A percentile compares a stretch with the other conserved stretches of the same genome.
These are phyloP conservation scores for Gallirallus australis DNA, from an alignment of 2,797 vertebrate genomes.

Conservation along the genomic window DNA sequence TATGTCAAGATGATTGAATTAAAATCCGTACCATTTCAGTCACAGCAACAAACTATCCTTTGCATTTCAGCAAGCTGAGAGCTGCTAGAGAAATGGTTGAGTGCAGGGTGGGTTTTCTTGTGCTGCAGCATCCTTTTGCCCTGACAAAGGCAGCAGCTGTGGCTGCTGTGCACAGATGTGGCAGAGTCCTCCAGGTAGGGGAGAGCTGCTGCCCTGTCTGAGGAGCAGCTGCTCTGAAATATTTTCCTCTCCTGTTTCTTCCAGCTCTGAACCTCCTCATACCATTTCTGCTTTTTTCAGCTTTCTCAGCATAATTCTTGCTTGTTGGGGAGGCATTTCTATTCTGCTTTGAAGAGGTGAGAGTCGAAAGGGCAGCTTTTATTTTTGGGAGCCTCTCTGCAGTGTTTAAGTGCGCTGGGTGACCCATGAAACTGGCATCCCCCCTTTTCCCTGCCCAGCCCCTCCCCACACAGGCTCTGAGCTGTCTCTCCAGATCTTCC, in stretches of 20 bases:
- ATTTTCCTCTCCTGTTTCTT: neutral
- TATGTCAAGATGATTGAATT: neutral
- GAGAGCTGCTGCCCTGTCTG: neutral
- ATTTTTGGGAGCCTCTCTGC: neutral
- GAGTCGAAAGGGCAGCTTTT: neutral
- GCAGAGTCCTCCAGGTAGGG: neutral
- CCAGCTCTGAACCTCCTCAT: neutral
- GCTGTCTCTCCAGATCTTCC: neutral
- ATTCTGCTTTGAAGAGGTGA: neutral
- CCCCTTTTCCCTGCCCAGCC: neutral
- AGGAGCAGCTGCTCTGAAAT: constrained; percentile 17
- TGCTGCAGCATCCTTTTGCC: neutral
- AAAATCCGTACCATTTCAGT: rapidly evolving
- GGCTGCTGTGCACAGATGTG: constrained; percentile 3
- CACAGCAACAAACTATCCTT: neutral
- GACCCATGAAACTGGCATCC: neutral
- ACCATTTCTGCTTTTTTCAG: neutral
- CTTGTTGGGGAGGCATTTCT: neutral
- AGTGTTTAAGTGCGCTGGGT: neutral
- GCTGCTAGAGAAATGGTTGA: neutral
- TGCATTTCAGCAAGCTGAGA: neutral
- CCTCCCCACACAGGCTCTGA: neutral
- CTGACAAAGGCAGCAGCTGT: constrained; percentile 7
- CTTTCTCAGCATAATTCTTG: neutral
- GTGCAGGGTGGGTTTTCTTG: neutral